phyloP scores from a whole-genome alignment of 2,888 invertebrate genomes.

The Didymodactylos carnosus region DNA sequence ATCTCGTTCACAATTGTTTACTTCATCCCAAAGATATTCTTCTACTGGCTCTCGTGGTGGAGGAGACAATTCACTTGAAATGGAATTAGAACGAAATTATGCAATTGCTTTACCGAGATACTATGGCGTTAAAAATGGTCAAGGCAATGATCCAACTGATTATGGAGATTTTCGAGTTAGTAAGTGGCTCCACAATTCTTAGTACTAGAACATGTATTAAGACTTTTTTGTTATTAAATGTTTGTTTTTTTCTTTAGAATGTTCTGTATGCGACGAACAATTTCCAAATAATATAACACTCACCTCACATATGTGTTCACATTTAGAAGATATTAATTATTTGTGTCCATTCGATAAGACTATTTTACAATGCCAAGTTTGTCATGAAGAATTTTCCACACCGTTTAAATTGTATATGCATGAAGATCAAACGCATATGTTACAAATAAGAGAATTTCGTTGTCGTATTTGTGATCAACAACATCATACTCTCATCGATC shows the following conservation, averaged over 20 bases:
- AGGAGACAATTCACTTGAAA: background rate
- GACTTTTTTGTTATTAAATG: background rate
- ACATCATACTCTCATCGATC: background rate
- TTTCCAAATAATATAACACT: constrained; percentile 5
- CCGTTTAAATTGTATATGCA: constrained; percentile 10
- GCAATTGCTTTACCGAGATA: background rate
- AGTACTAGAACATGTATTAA: no score
- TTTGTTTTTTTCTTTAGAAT: background rate
- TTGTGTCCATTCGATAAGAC: constrained; percentile 10
- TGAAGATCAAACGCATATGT: constrained; percentile 6
- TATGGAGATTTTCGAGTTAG: background rate
- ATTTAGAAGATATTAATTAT: constrained; percentile 7
- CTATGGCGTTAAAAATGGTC: background rate
- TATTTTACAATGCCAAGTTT: constrained; percentile 2
- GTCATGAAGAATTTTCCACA: constrained; percentile 6
- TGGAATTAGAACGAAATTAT: background rate
- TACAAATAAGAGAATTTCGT: constrained; percentile 1
- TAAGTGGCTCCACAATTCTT: background rate
- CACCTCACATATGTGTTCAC: constrained; percentile 12
- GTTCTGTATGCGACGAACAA: constrained; percentile 7
- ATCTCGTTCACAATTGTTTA: background rate
- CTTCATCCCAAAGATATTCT: background rate
- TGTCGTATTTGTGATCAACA: constrained; percentile 13
- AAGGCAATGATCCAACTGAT: background rate
- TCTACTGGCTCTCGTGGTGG: background rate